Conservation (phyloP, 2,113 vertebrate species). For the Eurypyga helias region DNA sequence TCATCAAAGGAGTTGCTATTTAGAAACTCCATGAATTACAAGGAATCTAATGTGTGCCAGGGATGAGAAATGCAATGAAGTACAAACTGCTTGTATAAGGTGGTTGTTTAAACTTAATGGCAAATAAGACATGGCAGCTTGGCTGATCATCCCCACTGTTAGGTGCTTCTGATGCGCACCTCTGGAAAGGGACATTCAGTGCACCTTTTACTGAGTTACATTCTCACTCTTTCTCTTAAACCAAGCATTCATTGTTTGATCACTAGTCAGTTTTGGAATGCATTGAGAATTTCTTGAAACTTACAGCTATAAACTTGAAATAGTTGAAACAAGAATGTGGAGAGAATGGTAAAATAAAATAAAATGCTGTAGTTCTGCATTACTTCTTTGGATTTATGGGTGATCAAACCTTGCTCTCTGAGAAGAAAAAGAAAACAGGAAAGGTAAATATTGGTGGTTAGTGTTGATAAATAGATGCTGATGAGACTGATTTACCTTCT, state of each 20-base stretch:
- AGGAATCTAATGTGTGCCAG: background rate
- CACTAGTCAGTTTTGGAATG: background rate
- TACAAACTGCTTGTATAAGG: background rate
- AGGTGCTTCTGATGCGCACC: rapidly evolving
- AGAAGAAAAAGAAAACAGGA: background rate
- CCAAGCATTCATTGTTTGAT: background rate
- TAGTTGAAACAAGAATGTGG: background rate
- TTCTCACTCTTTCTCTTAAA: background rate
- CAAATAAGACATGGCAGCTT: background rate
- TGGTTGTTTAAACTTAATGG: background rate
- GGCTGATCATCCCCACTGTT: background rate
- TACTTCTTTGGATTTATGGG: background rate
- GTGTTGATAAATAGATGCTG: background rate
- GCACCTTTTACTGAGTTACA: background rate
- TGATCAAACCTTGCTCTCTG: background rate
- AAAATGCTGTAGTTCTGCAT: background rate
- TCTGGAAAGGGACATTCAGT: background rate
- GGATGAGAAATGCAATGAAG: background rate
- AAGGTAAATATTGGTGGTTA: background rate
- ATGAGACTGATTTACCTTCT: background rate
- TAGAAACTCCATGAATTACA: background rate
- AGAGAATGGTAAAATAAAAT: background rate
- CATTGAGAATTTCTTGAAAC: background rate
- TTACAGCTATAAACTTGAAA: background rate
- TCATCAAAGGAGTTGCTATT: background rate